Base-by-base conservation (phyloP, 2,797 vertebrate species). In the Amniataba percoides region DNA sequence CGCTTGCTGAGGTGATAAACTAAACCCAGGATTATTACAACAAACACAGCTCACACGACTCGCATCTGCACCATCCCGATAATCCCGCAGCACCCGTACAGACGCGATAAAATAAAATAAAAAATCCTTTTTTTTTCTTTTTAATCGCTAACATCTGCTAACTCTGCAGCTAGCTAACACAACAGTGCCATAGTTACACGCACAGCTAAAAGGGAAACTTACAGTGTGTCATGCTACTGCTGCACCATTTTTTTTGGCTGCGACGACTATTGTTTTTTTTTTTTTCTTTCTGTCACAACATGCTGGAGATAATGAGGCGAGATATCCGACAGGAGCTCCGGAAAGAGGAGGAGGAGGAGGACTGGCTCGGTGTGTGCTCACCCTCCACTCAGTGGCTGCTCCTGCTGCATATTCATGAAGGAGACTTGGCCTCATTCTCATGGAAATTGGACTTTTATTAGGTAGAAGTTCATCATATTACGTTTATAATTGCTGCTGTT, bases 171-270 rank as follows among this genome's bases (percentile, higher is more conserved):
- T 82, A 81, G 81, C 88, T 80, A 85, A 64, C 81, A 34, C 15
- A 69, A 68, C 73, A 31, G 74, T 48, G 27, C 1, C 7, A 51
- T 52, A 14, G 34, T 78, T 74, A 78, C 85, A 85, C 58, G 55
- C 3, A 66, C 2, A 16, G 55, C 36, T 34, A 49, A 48, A 71
- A 52, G 62, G 21, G 70, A 2, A 18, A 91, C 90, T 91, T 83
- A 90, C 91, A 87, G 82, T 58, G 42, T 77, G 81, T 80, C 75
- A 71, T 91, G 88, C 89, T 94, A 94, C 65, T 92, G 92, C 87
- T 90, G 90, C 93, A 88, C 82, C 93, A 94, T 95, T 85, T 88
- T 91, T 95, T 85, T 88, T 91, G 83, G 75, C 70, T 75, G 71
- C 80, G 75, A 87, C 83, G 84, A 80, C 53, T 58, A 63, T 53